Percentiles rank a stretch among this genome's conserved stretches.
Evolutionary conservation across 1,140 invertebrate species (phyloP).

Genomic region (Bombyx mandarina): DNA sequence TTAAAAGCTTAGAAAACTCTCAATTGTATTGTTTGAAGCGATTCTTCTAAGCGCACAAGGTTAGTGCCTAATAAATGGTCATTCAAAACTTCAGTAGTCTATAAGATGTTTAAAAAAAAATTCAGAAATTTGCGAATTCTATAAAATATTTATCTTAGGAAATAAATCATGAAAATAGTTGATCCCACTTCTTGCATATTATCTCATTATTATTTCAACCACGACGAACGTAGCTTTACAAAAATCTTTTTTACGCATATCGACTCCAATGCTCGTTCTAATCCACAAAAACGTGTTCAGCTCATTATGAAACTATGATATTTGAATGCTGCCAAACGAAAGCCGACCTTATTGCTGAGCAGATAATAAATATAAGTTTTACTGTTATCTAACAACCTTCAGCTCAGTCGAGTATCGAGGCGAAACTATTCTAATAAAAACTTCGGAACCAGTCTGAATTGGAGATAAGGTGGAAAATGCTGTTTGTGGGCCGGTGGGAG

Average conservation of each 20-base stretch:
- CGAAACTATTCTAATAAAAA: slow-evolving; percentile 66
- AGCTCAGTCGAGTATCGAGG: slow-evolving; percentile 57
- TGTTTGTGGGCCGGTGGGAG: slow-evolving; percentile 18
- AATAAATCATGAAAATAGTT: background rate
- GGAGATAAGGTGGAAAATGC: slow-evolving; percentile 59
- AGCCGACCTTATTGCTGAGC: slow-evolving; percentile 48
- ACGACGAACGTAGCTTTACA: background rate
- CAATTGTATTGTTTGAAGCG: background rate
- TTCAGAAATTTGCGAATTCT: no score
- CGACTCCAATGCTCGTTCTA: slow-evolving; percentile 37
- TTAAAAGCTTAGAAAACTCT: background rate
- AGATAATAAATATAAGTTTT: slow-evolving; percentile 64
- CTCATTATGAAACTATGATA: slow-evolving; percentile 68
- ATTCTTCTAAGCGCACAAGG: background rate
- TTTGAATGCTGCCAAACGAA: slow-evolving; percentile 48
- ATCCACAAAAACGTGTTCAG: slow-evolving; percentile 58
- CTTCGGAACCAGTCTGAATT: slow-evolving; percentile 62
- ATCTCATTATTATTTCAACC: background rate
- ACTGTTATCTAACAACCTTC: slow-evolving; percentile 69
- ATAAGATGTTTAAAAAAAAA: no score
- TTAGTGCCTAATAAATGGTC: no score
- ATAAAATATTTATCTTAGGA: no score
- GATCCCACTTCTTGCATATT: background rate
- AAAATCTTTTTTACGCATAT: slow-evolving; percentile 2
- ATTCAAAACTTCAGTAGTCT: no score